These are phyloP conservation scores for Lutraria rhynchaena DNA, from an alignment of 1,140 invertebrate genomes.

Conservation along the genomic window DNA sequence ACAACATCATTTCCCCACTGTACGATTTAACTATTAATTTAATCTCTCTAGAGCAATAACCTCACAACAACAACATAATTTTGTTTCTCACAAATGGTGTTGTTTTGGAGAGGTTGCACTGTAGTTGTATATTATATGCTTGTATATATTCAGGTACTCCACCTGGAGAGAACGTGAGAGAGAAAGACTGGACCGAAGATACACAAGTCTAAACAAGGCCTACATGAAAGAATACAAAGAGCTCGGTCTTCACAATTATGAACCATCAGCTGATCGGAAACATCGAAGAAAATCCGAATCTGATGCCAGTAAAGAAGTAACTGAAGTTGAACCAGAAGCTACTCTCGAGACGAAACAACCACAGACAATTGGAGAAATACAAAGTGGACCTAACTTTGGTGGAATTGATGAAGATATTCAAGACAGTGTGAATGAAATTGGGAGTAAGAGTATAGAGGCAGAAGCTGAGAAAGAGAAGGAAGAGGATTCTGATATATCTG, in stretches of 20 bases:
- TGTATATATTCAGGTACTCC: slow-evolving; percentile 30
- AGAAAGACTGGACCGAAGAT: slow-evolving; percentile 42
- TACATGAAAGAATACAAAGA: slow-evolving; percentile 12
- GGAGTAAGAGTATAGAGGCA: not conserved
- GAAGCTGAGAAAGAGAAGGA: not conserved
- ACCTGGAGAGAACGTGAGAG: slow-evolving; percentile 19
- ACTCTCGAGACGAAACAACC: no score
- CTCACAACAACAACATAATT: no score
- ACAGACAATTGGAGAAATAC: no score
- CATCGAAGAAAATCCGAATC: not conserved
- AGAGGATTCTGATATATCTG: not conserved
- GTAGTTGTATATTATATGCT: no score
- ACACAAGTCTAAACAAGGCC: slow-evolving; percentile 16
- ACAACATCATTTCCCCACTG: no score
- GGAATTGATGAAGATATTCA: not conserved
- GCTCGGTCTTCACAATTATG: slow-evolving; percentile 24
- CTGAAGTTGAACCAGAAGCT: not conserved
- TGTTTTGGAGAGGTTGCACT: no score
- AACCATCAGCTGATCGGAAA: no score
- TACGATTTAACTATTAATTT: no score
- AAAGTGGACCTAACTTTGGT: no score
- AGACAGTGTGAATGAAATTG: not conserved
- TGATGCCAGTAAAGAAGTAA: not conserved
- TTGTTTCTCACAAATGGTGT: no score
- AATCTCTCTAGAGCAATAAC: no score